Base-by-base conservation (phyloP, 2,888 invertebrate genomes). In the Camptogramma bilineatum region DNA sequence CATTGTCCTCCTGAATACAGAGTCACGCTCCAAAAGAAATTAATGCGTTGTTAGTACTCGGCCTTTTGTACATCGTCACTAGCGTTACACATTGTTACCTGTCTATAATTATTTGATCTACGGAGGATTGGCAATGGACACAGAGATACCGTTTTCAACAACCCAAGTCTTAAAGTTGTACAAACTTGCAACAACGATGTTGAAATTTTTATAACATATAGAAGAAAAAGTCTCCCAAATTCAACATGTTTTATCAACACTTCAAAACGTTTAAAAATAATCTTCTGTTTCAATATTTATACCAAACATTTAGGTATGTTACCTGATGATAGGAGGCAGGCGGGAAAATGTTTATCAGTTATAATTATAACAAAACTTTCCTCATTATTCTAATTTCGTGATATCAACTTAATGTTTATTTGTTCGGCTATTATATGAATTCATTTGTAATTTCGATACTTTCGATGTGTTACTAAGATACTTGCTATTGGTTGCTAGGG, bases 11-110 rank as follows among this genome's bases (percentile, higher is more conserved):
- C 78, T 86, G 85, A 87, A 88, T 83, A 84, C 85, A 78, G 79
- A 88, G 91, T 91, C 91, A 93, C 92, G 91, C 88, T 91, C 90
- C 90, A 91, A 88, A 88, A 92, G 91, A 83, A 91, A 88, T 90
- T 90, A 91, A 92, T 91, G 88, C 79, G 68, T 60, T 80, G 82
- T 79, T 77, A 78, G 77, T 83, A 82, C 75, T 75, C 48, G 67
- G 70, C 73, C 71, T 57, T 73, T 69, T 73, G 68, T 69, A 65
- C 44, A 34, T 47, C 55, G 50, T 54, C 62, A 51, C 63, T 50
- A 65, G 59, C 68, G 58, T 69, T 62, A 64, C 64, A 61, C 58
- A 62, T 64, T 64, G 65, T 67, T 52, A 57, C 67, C 64, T 64
- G 61, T 60, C 69, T 71, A 57, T 61, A 60, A 64, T 66, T 68